Conservation (phyloP, 2,113 vertebrate genomes). For the Meles meles region DNA sequence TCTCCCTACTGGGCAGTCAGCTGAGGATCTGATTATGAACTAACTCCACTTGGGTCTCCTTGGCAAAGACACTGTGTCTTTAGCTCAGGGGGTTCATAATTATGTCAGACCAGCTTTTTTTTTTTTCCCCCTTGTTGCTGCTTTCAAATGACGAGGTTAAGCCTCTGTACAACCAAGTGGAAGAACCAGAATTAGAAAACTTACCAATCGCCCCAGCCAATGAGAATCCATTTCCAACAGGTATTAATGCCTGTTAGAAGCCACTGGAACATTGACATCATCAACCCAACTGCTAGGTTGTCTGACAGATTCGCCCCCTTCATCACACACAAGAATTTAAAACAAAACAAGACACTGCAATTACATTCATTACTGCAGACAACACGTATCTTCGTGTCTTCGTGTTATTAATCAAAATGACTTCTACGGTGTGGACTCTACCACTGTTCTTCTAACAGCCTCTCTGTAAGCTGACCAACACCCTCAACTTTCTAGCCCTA, state of each 20-base stretch:
- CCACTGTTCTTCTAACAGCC: background rate
- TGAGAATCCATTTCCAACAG: constrained; percentile 49
- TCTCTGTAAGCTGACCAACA: background rate
- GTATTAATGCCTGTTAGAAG: constrained; percentile 38
- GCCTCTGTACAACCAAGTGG: background rate
- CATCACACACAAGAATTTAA: constrained; percentile 40
- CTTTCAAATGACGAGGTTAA: constrained; percentile 10
- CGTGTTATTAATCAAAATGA: constrained; percentile 20
- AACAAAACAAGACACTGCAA: constrained; percentile 38
- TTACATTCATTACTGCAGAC: constrained; percentile 35
- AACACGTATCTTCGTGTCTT: constrained; percentile 32
- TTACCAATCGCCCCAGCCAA: constrained; percentile 11
- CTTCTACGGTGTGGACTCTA: background rate
- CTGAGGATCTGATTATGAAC: accelerated
- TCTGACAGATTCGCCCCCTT: constrained; percentile 35
- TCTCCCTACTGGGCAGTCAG: background rate
- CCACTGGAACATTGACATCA: constrained; percentile 47
- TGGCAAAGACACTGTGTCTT: background rate
- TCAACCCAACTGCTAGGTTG: constrained; percentile 27
- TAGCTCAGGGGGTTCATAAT: background rate
- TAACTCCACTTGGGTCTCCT: background rate
- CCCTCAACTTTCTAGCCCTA: background rate
- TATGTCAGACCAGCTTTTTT: background rate
- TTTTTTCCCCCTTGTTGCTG: background rate
- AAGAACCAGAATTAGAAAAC: constrained; percentile 48